Base-by-base conservation (phyloP, 2,113 vertebrate genomes). In the Polyodon spathula region DNA sequence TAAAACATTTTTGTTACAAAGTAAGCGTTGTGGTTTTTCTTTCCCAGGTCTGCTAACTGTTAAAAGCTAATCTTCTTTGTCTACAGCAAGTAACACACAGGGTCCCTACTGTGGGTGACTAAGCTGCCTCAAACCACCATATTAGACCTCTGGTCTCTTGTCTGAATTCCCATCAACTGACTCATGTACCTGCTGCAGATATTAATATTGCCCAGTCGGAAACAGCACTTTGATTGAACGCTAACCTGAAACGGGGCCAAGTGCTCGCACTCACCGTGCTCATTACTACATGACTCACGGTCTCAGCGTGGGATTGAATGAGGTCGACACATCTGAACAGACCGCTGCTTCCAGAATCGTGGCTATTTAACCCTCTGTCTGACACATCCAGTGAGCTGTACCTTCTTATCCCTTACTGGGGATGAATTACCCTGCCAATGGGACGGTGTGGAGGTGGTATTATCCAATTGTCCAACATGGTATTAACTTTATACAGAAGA, bases 41-140 rank as follows among this genome's bases (percentile, higher is more conserved):
- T 27, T 27, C 3, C 27, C 27, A 27, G 27, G 27, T 27, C 27
- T n/a, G n/a, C n/a, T n/a, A n/a, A 12, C 43, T 44, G 43, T 44
- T 44, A 44, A 44, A 44, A 12, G 43, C 7, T 12, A 8, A 78
- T 74, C 75, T 69, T 63, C 70, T 71, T 62, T 39, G 44, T 50
- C 53, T 60, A 54, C 58, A 67, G 52, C 55, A 16, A 66, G 66
- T 62, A 52, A 63, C 68, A 59, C 63, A 68, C 72, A 72, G 63
- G 66, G 37, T 66, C 42, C 68, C 63, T 75, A 75, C 69, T 72
- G 62, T 71, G 62, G 73, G 73, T 76, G 76, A 79, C 73, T 71
- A 78, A 82, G 78, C 76, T 74, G 70, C 65, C 66, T 68, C 75
- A 61, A 64, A 69, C 76, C 80, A 81, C 79, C 75, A 75, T 70